Conservation (phyloP, 2,888 invertebrate genomes). For the Pasiphila rectangulata region DNA sequence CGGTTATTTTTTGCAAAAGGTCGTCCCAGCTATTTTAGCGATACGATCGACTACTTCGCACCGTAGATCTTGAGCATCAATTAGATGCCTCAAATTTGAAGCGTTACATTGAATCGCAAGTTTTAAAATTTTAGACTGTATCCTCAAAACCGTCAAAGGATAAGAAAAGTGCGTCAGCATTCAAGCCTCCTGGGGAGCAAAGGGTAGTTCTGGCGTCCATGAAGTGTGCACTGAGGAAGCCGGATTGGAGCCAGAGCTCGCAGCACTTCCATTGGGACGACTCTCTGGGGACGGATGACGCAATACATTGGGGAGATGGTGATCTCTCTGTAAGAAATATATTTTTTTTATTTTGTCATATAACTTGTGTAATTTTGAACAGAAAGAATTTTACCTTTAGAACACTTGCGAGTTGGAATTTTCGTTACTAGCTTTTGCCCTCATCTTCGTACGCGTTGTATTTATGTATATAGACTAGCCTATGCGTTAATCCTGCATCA, state of each 20-base stretch:
- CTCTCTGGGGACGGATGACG: slow-evolving; percentile 62
- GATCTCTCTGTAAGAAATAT: slow-evolving; percentile 59
- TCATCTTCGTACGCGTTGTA: too few species aligned
- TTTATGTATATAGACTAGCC: too few species aligned
- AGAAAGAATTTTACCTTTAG: too few species aligned
- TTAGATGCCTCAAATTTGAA: not conserved
- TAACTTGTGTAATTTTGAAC: too few species aligned
- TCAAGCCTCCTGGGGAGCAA: slow-evolving; percentile 47
- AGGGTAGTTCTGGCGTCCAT: slow-evolving; percentile 69
- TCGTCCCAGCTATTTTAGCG: too few species aligned
- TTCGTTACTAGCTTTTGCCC: too few species aligned
- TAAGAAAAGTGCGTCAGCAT: slow-evolving; percentile 47
- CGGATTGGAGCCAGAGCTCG: slow-evolving; percentile 78
- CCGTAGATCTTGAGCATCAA: not conserved
- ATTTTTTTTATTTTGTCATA: too few species aligned
- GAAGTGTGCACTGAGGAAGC: slow-evolving; percentile 62
- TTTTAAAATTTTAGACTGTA: slow-evolving; percentile 31
- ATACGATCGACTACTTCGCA: too few species aligned
- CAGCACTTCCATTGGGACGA: slow-evolving; percentile 82
- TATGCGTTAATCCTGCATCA: too few species aligned
- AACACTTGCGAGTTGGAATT: too few species aligned
- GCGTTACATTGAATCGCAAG: too few species aligned
- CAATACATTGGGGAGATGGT: slow-evolving; percentile 69
- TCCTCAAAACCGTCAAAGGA: slow-evolving; percentile 48
- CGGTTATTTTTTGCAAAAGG: too few species aligned